Base-by-base conservation (phyloP, 1,140 invertebrate species). In the Theocolax elegans region DNA sequence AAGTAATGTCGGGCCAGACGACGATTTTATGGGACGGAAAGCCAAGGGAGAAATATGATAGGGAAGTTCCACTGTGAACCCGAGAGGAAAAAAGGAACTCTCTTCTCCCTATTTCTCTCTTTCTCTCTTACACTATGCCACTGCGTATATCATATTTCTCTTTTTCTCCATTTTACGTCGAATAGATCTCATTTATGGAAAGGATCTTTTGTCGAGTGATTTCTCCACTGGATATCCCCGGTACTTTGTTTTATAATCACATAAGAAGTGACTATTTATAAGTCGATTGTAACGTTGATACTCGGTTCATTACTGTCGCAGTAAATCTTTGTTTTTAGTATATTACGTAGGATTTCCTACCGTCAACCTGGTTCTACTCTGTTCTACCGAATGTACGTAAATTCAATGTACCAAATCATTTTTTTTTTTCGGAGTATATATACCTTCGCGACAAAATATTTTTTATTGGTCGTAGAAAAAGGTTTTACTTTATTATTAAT, bases 21-120 rank as follows among this genome's bases (percentile, higher is more conserved):
- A 65, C 48, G 35, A 65, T 65, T 65, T 65, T 65, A 65, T 53
- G 49, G 31, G 31, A 65, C 8, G 62, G 62, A 65, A 53, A 65
- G 48, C n/a, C 21, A 19, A 65, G 49, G 15, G 19, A 54, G 40
- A 65, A 42, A 65, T 65, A 65, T 29, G 62, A 53, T 42, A 40
- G 21, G 35, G 13, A 65, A 65, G 62, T 53, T 53, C 49, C 21
- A 53, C 48, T 40, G 35, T 65, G 49, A 51, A 65, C 31, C 23
- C 48, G 35, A 65, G 42, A 65, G 62, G 31, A 65, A 27, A 53
- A 53, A 53, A 65, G 19, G 40, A 53, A 53, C 35, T 53, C 25
- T 40, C 44, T n/a, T n/a, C n/a, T n/a, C n/a, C n/a, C n/a, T n/a
- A n/a, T n/a, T n/a, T n/a, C n/a, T n/a, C n/a, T n/a, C n/a, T n/a